These are phyloP conservation scores for Sarcophilus harrisii DNA, from an alignment of 2,797 vertebrate species.

Conservation along the genomic window DNA sequence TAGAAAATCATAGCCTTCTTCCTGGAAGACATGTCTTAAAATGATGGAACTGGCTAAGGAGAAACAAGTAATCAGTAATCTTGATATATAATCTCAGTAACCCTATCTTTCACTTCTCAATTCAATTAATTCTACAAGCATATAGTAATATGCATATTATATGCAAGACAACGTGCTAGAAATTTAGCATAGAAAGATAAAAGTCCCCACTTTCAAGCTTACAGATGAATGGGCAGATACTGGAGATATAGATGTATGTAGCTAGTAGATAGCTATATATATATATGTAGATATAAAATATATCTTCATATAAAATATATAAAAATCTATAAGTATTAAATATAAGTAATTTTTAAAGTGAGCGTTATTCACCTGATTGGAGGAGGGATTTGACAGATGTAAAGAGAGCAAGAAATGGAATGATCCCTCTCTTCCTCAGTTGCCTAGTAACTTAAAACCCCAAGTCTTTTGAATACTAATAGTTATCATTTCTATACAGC, in stretches of 20 bases:
- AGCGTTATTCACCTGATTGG: background rate
- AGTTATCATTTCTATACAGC: background rate
- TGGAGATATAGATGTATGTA: background rate
- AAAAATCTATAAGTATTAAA: too few species aligned
- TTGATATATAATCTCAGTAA: background rate
- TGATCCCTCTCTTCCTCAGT: background rate
- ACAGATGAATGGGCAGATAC: background rate
- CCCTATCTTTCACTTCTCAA: background rate
- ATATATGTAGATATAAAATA: background rate
- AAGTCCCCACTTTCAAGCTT: background rate
- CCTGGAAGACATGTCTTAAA: conserved; percentile 20
- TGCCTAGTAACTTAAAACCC: background rate
- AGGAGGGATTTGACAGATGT: background rate
- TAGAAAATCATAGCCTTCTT: conserved; percentile 23
- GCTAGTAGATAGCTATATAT: too few species aligned
- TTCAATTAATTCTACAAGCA: background rate
- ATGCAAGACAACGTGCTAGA: background rate
- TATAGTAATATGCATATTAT: background rate
- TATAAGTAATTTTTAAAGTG: background rate
- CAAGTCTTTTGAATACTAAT: background rate
- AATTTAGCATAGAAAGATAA: background rate
- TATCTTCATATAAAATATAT: too few species aligned
- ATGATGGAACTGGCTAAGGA: conserved; percentile 4
- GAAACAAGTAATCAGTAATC: background rate
- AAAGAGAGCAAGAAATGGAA: background rate